Conservation (phyloP, 1,140 invertebrate genomes). For the Apis laboriosa region DNA sequence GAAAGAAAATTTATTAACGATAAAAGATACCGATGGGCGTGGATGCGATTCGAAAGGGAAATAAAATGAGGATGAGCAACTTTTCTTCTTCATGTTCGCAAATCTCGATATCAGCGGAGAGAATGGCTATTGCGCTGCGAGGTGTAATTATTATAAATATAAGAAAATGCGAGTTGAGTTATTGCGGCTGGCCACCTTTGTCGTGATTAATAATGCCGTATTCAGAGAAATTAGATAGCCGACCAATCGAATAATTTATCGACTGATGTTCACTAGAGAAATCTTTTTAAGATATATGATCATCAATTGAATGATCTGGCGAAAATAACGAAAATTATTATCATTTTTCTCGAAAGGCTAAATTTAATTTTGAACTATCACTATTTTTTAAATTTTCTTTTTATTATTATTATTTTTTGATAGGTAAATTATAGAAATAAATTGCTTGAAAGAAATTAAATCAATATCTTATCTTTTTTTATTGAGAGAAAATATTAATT, state of each 20-base stretch:
- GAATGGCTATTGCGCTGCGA: constrained; percentile 8
- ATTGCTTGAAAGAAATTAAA: too few relatives aligned
- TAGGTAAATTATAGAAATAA: too few relatives aligned
- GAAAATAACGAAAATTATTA: neutral
- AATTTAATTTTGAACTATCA: too few relatives aligned
- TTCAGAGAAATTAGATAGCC: neutral
- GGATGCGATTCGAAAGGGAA: constrained; percentile 20
- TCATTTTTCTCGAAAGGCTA: neutral
- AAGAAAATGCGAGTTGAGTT: constrained; percentile 57
- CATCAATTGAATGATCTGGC: neutral
- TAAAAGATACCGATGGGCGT: constrained; percentile 59
- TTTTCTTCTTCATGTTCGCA: neutral
- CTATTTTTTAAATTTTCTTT: too few relatives aligned
- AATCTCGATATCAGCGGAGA: neutral
- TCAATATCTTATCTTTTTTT: too few relatives aligned
- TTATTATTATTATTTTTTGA: too few relatives aligned
- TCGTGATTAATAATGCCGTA: constrained; percentile 65
- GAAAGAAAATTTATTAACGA: constrained; percentile 60
- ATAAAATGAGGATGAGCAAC: neutral
- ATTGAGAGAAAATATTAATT: too few relatives aligned
- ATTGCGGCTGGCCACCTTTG: constrained; percentile 53
- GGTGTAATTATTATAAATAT: constrained; percentile 70
- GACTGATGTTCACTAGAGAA: constrained; percentile 22
- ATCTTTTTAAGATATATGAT: neutral
- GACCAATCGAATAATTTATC: constrained; percentile 57